phyloP scores from a whole-genome alignment of 2,113 vertebrate species.

The Ibidorhyncha struthersii region DNA sequence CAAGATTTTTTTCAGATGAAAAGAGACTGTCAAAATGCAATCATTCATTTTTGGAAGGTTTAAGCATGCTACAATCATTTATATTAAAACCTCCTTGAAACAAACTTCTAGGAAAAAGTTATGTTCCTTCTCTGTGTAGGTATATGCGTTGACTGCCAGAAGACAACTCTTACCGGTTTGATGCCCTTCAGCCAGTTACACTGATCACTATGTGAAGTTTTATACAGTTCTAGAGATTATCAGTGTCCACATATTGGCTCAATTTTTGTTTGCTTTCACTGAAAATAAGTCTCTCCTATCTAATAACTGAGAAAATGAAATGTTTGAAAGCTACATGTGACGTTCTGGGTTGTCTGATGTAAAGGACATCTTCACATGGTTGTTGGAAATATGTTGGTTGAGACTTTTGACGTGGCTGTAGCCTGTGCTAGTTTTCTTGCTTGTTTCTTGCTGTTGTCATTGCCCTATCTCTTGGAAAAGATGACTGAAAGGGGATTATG shows the following conservation, averaged over 20 bases:
- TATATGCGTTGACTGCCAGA: neutral
- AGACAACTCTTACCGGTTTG: neutral
- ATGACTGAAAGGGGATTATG: neutral
- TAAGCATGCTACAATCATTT: neutral
- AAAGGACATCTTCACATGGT: neutral
- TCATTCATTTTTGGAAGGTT: neutral
- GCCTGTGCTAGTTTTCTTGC: neutral
- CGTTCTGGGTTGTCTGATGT: neutral
- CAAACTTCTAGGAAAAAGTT: neutral
- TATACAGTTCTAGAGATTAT: neutral
- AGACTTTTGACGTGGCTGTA: neutral
- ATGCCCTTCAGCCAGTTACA: neutral
- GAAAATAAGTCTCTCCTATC: neutral
- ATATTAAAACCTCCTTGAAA: neutral
- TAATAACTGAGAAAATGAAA: neutral
- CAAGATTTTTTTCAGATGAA: neutral
- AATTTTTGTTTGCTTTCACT: neutral
- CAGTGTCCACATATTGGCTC: neutral
- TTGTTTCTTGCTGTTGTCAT: constrained; percentile 5
- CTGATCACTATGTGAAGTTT: neutral
- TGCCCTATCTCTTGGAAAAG: neutral
- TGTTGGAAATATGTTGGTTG: neutral
- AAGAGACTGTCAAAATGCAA: neutral
- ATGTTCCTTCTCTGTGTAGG: neutral
- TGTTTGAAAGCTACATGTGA: neutral